Base-by-base conservation (phyloP, 35 echinoderm and acorn worm genomes). In the Hemicentrotus pulcherrimus region DNA sequence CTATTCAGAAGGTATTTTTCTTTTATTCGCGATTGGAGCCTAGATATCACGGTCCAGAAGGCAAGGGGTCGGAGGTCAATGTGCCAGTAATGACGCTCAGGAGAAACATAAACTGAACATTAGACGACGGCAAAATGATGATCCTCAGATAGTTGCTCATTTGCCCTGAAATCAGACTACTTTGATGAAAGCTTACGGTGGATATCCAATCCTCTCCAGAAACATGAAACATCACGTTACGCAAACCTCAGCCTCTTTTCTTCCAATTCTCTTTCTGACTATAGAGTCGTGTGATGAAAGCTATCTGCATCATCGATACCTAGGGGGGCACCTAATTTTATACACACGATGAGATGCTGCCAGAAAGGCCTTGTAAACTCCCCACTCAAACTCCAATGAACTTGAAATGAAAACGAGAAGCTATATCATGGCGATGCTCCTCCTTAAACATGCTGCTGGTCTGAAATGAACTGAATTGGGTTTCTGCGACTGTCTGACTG, bases 1-100 rank as follows among this genome's bases (percentile, higher is more conserved):
- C 65, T 78, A 78, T 78, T 78, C 65, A 78, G 65, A 78, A 78
- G 65, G 65, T 78, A 78, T 78, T 78, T 78, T 78, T 24, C 65
- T 78, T 78, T 78, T 18, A 78, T 78, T 78, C 65, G 15, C 22
- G 65, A 78, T 78, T 78, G 65, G 65, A 78, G 65, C 65, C 65
- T 78, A n/a, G 65, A 78, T 78, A 78, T 7, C 65, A 28, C 28
- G 65, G 15, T 78, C 22, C 65, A 78, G 65, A 78, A 78, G 65
- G 19, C 65, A n/a, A 28, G 65, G 65, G 65, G 65, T 78, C 65
- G 19, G 22, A 28, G 65, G 5, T 78, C 65, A 78, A 78, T 4
- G 5, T 78, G 65, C 65, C 65, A 4, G 22, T 78, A 55, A 78
- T 78, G 65, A 78, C 19, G 22, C 65, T 78, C 28, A 22, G 24